phyloP scores from a whole-genome alignment of 2,888 invertebrate species.

The Agonopterix alstromeriana region DNA sequence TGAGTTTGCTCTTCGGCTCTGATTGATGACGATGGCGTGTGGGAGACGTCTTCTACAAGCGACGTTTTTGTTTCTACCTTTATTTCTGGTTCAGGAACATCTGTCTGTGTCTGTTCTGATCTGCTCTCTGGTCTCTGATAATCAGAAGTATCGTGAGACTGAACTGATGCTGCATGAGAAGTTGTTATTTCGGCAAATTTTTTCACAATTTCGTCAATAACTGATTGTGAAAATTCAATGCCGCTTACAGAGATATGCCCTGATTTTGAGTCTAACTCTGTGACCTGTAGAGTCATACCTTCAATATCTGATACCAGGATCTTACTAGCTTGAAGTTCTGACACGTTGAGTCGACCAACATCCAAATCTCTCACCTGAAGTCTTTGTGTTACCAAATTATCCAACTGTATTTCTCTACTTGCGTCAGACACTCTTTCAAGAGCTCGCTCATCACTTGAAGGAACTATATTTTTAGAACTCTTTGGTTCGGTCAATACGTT shows the following conservation, averaged over 20 bases:
- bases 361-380: constrained; percentile 85
- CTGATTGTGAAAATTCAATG: constrained; percentile 81
- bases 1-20: constrained; percentile 13
- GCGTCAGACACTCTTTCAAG: constrained; percentile 50
- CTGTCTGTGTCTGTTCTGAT: constrained; percentile 65
- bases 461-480: constrained; percentile 26
- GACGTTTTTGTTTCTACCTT: constrained; percentile 13
- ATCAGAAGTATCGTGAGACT: constrained; percentile 23
- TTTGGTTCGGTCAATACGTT: constrained; percentile 21
- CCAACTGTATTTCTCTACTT: constrained; percentile 54
- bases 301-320: constrained; percentile 89
- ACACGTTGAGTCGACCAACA: constrained; percentile 86
- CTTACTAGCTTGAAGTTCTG: constrained; percentile 86
- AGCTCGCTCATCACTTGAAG: constrained; percentile 34
- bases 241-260: constrained; percentile 82
- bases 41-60: constrained; percentile 6
- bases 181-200: constrained; percentile 70
- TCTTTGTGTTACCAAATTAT: constrained; percentile 76
- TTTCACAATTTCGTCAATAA: constrained; percentile 81
- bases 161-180: constrained; percentile 17
- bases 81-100: constrained; percentile 21
- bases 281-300: constrained; percentile 82
- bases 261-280: constrained; percentile 83
- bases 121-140: constrained; percentile 40
- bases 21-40: constrained; percentile 5